Base-by-base conservation (phyloP, 2,888 invertebrate species). In the Neria commutata region DNA sequence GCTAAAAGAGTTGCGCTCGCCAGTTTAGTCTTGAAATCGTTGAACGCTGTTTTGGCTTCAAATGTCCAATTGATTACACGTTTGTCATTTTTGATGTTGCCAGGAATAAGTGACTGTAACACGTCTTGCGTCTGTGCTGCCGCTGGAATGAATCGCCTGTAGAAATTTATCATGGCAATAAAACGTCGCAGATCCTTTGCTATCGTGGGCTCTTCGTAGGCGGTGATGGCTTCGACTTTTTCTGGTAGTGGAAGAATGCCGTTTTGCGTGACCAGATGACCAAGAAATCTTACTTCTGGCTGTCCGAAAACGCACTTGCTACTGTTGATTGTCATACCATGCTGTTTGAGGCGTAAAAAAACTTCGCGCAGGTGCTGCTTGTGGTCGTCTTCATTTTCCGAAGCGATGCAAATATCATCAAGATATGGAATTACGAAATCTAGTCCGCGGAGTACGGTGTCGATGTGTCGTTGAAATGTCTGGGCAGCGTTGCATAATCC, bases 61-160 rank as follows among this genome's bases (percentile, higher is more conserved):
- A 54, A 34, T n/a, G 49, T 60, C 63, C 63, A 65, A 16, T 26
- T 26, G 17, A 66, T 21, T n/a, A 57, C 40, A 10, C 56, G 54
- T 54, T 51, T 61, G 34, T 65, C 60, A 19, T 65, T 59, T 29
- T 63, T 63, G 37, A 54, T 62, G 19, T 62, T 58, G 11, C 56
- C 42, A n/a, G 24, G 53, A 16, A 58, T 61, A 1, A 63, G 45
- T 26, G 42, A 42, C 21, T 60, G 59, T 25, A 65, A 40, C 14
- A 50, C 46, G 6, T 51, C 61, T 53, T 67, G 67, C 8, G 52
- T 61, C 33, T 55, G 48, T 1, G 61, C 54, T 8, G 65, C 64
- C 33, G 61, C 54, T 10, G 65, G 61, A 4, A 59, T 19, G 37
- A 61, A 65, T 23, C 59, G 57, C 6, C 62, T 42, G 21, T 66